Evolutionary conservation across 1,140 invertebrate genomes (phyloP), one percentile per base, ranked within the genome.

Genomic region (Mactra quadrangularis): DNA sequence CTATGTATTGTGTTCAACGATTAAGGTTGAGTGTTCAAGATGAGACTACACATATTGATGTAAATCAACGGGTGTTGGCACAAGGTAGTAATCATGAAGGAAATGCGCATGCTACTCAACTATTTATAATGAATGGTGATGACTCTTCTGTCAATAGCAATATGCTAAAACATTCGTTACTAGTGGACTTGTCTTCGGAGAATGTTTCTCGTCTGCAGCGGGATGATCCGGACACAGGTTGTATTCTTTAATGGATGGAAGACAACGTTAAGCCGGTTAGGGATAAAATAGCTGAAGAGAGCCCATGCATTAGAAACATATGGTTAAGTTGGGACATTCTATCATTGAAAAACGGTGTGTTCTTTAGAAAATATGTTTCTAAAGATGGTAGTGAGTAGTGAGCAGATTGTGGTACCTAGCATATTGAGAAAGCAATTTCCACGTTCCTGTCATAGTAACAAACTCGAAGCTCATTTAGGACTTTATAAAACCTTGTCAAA

Each of bases 241-340:
- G 27, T 19, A 74, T 74, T 25, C 27, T 74, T 38, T 3, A 31
- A 15, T 74, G 47, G 47, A 33, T 74, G 52, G 25, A 55, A n/a
- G 31, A 53, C 3, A 22, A 4, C n/a, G 9, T 13, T 19, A 74
- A 57, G 25, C 70, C 70, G 25, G 6, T 52, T 4, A 29, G 50
- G 25, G 70, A 74, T 74, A 22, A 35, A 25, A 57, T 74, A 31
- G 70, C 70, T 41, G 53, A 22, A 55, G 70, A 74, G n/a, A 31
- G 25, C 9, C 47, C 52, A 6, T 29, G 22, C 31, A 52, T 74
- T 3, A 29, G 52, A 7, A 74, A 57, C 38, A 55, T 74, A 25
- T 74, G 70, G 70, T 52, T 64, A n/a, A 25, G 31, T 9, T 57
- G 55, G 55, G n/a, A 25, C n/a, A 25, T 27, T 25, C n/a, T 57